Conservation (phyloP, 1,140 invertebrate genomes). For the Leguminivora glycinivorella region DNA sequence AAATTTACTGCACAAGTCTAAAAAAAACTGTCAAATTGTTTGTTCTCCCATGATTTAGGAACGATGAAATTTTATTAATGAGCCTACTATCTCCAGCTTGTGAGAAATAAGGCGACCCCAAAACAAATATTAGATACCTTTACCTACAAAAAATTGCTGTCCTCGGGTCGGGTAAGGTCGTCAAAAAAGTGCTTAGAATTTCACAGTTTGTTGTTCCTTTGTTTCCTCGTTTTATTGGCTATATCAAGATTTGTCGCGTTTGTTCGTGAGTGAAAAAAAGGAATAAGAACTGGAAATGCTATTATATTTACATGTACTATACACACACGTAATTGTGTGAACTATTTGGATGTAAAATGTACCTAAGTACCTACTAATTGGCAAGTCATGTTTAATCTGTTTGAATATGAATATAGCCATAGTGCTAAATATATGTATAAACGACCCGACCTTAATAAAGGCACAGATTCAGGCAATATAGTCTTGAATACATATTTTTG, state of each 20-base stretch:
- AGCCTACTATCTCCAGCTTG: slow-evolving; percentile 14
- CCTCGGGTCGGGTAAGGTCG: neutral
- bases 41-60: neutral
- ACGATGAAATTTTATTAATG: slow-evolving; percentile 5
- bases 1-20: neutral
- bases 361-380: too few relatives aligned
- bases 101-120: slow-evolving; percentile 1
- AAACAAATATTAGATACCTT: slow-evolving; percentile 21
- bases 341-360: too few relatives aligned
- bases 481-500: too few relatives aligned
- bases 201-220: neutral
- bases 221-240: neutral
- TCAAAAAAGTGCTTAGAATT: slow-evolving; percentile 9
- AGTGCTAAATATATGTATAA: too few relatives aligned
- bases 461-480: too few relatives aligned
- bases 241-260: slow-evolving; percentile 2
- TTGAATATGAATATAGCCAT: too few relatives aligned
- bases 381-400: too few relatives aligned
- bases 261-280: neutral
- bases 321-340: too few relatives aligned
- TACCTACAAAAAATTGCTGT: slow-evolving; percentile 23
- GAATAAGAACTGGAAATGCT: neutral
- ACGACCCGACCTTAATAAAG: too few relatives aligned
- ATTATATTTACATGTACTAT: neutral
- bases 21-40: slow-evolving; percentile 9